Conservation (phyloP, 2,113 vertebrate species). For the Anas platyrhynchos region DNA sequence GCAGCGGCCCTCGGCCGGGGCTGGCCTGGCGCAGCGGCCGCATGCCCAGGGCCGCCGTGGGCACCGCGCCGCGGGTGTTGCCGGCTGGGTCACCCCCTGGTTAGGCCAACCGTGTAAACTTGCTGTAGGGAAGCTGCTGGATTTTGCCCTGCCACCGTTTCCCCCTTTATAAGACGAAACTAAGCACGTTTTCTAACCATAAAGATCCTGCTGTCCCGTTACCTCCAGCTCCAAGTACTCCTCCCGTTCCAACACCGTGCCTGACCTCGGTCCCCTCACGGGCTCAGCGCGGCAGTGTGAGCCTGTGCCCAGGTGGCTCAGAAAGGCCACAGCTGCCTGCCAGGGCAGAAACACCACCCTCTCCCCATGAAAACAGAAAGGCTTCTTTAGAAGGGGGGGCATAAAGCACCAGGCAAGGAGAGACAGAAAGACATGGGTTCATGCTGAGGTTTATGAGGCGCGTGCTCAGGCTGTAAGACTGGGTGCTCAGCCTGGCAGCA, state of each 20-base stretch:
- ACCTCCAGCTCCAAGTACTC: not conserved
- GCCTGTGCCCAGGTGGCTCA: not conserved
- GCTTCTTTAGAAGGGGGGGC: not conserved
- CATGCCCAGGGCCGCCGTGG: not conserved
- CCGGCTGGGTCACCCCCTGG: not conserved
- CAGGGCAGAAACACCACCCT: not conserved
- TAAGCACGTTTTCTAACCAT: not conserved
- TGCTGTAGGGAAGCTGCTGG: not conserved
- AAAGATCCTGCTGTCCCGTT: not conserved
- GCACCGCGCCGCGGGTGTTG: not conserved
- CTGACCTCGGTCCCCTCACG: not conserved
- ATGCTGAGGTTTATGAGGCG: conserved; percentile 66
- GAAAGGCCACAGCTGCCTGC: not conserved
- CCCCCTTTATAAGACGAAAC: not conserved
- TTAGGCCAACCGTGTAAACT: not conserved
- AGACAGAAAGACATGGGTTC: conserved; percentile 10
- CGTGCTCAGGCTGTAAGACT: conserved; percentile 25
- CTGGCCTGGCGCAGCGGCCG: fast-evolving
- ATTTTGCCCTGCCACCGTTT: not conserved
- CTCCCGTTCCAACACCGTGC: not conserved
- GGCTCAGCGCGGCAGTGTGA: not conserved
- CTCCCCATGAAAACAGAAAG: not conserved
- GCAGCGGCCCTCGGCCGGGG: too few relatives aligned
- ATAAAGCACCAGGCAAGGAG: not conserved
- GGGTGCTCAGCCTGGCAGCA: not conserved